Conservation (phyloP, 2,113 vertebrate genomes). For the Xenopus borealis region DNA sequence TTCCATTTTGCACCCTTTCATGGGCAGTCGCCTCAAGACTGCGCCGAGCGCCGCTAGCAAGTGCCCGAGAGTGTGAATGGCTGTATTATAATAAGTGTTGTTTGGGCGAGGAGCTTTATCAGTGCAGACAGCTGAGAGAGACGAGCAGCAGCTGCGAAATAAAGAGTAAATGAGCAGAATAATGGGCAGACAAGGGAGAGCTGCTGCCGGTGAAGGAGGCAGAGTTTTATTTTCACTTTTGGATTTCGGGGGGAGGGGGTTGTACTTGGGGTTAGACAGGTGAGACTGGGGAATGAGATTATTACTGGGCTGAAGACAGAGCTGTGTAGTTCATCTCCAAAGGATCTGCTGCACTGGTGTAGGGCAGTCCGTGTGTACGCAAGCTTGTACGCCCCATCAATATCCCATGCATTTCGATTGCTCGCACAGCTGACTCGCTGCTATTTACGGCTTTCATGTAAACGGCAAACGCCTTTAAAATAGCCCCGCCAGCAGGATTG, state of each 20-base stretch:
- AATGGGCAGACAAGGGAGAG: slow-evolving; percentile 49
- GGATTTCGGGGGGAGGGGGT: slow-evolving; percentile 52
- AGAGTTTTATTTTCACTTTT: slow-evolving; percentile 72
- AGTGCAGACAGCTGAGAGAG: slow-evolving; percentile 52
- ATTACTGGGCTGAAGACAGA: no score
- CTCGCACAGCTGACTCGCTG: slow-evolving; percentile 14
- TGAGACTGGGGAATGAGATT: no score
- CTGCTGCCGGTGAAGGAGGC: slow-evolving; percentile 38
- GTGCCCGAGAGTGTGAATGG: no score
- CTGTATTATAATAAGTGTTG: no score
- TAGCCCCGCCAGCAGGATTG: background rate
- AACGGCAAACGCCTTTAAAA: slow-evolving; percentile 18
- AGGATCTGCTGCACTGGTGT: no score
- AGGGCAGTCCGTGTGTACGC: no score
- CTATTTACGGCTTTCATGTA: slow-evolving; percentile 14
- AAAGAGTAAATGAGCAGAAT: slow-evolving; percentile 46
- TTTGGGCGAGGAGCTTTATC: no score
- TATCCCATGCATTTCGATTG: no score
- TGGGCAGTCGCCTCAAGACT: background rate
- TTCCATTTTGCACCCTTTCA: slow-evolving; percentile 54
- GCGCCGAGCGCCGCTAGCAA: no score
- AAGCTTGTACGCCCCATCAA: no score
- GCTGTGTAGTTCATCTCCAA: no score
- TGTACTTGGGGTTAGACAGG: no score
- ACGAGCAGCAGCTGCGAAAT: slow-evolving; percentile 52